Evolutionary conservation across 2,888 invertebrate species (phyloP), one percentile per base, ranked within the genome.

Genomic region (Stenodera caucasica): DNA sequence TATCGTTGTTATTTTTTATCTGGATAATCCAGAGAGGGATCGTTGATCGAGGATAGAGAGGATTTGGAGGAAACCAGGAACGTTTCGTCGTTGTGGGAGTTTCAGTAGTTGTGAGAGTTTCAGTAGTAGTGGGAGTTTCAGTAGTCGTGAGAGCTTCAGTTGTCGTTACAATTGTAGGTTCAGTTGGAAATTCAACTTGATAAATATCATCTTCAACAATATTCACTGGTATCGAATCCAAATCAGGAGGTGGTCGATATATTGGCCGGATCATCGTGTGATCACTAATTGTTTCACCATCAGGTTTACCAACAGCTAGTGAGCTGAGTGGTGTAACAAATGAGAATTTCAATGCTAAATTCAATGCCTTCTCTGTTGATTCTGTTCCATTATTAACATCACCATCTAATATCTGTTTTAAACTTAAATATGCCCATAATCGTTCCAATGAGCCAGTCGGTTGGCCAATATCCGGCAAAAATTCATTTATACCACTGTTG

Each of bases 301-400:
- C 84, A 0, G 88, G 87, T 70, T 88, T 87, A 11, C 87, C 87
- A 3, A 89, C 88, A 29, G 89, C 86, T 66, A 89, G 78, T 1
- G 89, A 89, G 3, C 87, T 89, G 50, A 89, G 80, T 7, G 87
- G 84, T 0, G 89, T 89, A n/a, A 90, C 89, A 74, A 90, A 88
- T 6, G 75, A 74, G 60, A 75, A 77, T 60, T 85, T 83, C 32
- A 88, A 76, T 1, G 87, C 86, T 30, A 88, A 75, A 18, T 80
- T 78, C 3, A 87, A 78, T 0, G 86, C 86, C 67, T 80, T 82
- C 69, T 84, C 81, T 65, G 83, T 82, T 0, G 82, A 81, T 0
- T 76, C 45, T 6, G 26, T 49, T n/a, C 40, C 40, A 40, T 32
- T 55, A 21, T 61, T 53, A 1, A 32, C n/a, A 8, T 33, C 58